phyloP scores from a whole-genome alignment of 64 coral and sea anemone species.

The Stichodactyla mertensii region DNA sequence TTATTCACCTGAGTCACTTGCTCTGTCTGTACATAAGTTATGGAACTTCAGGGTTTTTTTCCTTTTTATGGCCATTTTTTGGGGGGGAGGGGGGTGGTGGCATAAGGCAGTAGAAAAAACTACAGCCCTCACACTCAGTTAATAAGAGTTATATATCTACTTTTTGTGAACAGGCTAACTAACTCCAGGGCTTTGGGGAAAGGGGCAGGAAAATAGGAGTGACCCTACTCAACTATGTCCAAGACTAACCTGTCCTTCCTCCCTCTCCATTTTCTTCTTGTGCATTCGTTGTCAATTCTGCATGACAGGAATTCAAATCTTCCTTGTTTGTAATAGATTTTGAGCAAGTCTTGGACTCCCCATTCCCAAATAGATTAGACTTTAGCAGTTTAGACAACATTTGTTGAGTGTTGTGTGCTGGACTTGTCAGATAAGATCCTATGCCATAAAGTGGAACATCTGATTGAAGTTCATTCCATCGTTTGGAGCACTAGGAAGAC shows the following conservation, averaged over 20 bases:
- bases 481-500: conserved; percentile 49
- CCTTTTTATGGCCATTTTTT: no score
- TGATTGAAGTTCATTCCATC: conserved; percentile 74
- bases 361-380: not conserved
- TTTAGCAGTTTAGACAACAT: conserved; percentile 3
- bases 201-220: no score
- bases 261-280: not conserved
- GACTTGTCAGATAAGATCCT: not conserved
- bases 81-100: no score
- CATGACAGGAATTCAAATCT: not conserved
- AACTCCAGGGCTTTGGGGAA: no score
- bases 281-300: not conserved
- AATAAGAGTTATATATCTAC: no score
- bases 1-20: no score
- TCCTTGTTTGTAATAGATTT: not conserved
- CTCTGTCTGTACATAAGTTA: no score
- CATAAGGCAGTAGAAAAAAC: no score
- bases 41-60: no score
- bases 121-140: no score
- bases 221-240: no score
- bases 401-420: not conserved
- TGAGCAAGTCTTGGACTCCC: not conserved
- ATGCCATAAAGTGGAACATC: not conserved
- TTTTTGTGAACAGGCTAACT: no score
- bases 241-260: not conserved